Evolutionary conservation across 2,113 vertebrate species (phyloP), one percentile per base, ranked within the genome.

Genomic region (Platichthys flesus): DNA sequence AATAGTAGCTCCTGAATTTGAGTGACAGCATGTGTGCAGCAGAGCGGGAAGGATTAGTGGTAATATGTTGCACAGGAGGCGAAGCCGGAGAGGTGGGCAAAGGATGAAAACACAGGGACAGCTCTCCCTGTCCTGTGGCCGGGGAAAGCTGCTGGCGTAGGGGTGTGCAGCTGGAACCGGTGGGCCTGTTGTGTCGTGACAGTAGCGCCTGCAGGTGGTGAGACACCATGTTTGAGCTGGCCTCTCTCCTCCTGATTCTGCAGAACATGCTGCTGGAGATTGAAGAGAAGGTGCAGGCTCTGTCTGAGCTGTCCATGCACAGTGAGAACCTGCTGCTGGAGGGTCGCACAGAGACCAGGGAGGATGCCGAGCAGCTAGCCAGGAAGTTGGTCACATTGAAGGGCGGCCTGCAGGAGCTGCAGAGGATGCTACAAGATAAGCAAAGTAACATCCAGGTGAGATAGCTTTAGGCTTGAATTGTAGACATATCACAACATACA

Each of bases 261-360:
- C 94, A 99, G 98, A 97, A 96, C 91, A 98, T 98, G 97, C 91
- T 99, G 85, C 87, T 95, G 93, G 98, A 99, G 89, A 98, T 99
- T 14, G 98, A 99, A 40, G 96, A 97, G 93, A 99, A 98, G 88
- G 97, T 99, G 81, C 88, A 92, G 87, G 94, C 94, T 74, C 89
- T 99, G 60, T 96, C 97, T 0, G 97, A 99, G 93, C 94, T 99
- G 68, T 96, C 96, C 0, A 92, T 97, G 74, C 97, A 96, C 93
- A 98, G 96, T 0, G 96, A 99, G 65, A 97, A 95, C 89, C 95
- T 98, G 87, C 93, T 97, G 70, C 92, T 97, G 94, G 97, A 97
- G 87, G 96, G 97, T 45, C 96, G 95, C 68, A 89, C 93, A 0
- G 95, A 96, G 64, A 97, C 94, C 2, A 96, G 95, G 58, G 95